These are phyloP conservation scores for Coluber constrictor DNA, from an alignment of 2,797 vertebrate species.

Conservation along the genomic window DNA sequence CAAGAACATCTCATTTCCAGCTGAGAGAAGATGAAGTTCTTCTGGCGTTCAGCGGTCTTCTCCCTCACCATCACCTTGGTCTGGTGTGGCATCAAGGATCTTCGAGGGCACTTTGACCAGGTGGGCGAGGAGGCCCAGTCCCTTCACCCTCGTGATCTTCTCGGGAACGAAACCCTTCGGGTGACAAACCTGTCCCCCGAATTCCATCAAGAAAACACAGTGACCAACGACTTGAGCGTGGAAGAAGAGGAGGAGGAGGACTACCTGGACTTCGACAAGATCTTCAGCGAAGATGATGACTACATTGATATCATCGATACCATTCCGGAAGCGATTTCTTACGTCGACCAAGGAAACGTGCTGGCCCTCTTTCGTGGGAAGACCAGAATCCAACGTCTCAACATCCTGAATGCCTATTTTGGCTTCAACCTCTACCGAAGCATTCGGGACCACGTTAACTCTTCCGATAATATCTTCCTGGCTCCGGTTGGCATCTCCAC, in stretches of 20 bases:
- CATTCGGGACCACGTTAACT: constrained; percentile 76
- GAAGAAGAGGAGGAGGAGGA: constrained; percentile 91
- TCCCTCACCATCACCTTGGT: constrained; percentile 71
- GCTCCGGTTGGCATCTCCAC: constrained; percentile 94
- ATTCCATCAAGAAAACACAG: constrained; percentile 90
- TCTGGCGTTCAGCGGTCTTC: constrained; percentile 60
- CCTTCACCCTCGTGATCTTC: constrained; percentile 50
- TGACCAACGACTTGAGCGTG: constrained; percentile 85
- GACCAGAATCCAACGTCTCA: constrained; percentile 90
- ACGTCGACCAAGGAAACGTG: constrained; percentile 79
- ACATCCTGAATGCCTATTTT: constrained; percentile 85
- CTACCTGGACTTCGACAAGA: constrained; percentile 88
- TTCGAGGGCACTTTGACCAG: constrained; percentile 72
- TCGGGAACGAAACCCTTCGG: constrained; percentile 25
- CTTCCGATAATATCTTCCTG: constrained; percentile 87
- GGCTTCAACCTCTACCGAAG: constrained; percentile 89
- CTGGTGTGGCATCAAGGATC: constrained; percentile 76
- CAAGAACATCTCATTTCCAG: constrained; percentile 23
- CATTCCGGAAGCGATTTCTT: constrained; percentile 75
- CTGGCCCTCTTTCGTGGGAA: constrained; percentile 86
- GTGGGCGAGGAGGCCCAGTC: not conserved
- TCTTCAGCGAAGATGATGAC: constrained; percentile 76
- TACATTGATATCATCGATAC: constrained; percentile 84
- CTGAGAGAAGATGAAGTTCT: constrained; percentile 76
- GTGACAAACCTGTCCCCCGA: constrained; percentile 68